A percentile compares a stretch with the other conserved stretches of the same genome.
phyloP scores from a whole-genome alignment of 2,797 vertebrate species.

The Darevskia nairensis region DNA sequence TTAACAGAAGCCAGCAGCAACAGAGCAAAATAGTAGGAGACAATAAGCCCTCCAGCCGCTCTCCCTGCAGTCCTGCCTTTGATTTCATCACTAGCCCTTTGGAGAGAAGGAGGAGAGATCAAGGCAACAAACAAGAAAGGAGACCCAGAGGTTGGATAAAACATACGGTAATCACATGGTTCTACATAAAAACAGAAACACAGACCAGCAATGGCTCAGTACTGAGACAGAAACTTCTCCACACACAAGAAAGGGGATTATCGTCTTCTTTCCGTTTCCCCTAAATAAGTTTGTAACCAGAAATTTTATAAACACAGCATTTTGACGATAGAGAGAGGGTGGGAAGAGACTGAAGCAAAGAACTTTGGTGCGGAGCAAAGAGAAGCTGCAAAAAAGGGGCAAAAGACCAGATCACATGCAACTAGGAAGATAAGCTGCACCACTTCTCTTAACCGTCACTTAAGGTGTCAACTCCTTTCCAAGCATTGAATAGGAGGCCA shows the following conservation, averaged over 20 bases:
- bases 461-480: background rate
- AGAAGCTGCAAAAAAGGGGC: background rate
- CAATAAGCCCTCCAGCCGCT: background rate
- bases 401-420: background rate
- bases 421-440: background rate
- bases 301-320: background rate
- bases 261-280: background rate
- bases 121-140: background rate
- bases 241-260: background rate
- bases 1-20: slow-evolving; percentile 50
- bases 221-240: background rate
- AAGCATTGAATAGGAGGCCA: background rate
- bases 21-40: background rate
- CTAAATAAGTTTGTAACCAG: background rate
- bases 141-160: background rate
- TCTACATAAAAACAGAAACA: background rate
- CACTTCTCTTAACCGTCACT: background rate
- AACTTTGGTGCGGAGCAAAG: background rate
- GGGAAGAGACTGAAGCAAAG: background rate
- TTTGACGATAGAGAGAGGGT: background rate
- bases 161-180: background rate
- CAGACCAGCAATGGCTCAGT: background rate
- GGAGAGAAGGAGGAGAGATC: background rate
- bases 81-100: slow-evolving; percentile 29
- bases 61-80: background rate